phyloP scores from a whole-genome alignment of 2,888 invertebrate genomes.

The Nephrotoma flavescens region DNA sequence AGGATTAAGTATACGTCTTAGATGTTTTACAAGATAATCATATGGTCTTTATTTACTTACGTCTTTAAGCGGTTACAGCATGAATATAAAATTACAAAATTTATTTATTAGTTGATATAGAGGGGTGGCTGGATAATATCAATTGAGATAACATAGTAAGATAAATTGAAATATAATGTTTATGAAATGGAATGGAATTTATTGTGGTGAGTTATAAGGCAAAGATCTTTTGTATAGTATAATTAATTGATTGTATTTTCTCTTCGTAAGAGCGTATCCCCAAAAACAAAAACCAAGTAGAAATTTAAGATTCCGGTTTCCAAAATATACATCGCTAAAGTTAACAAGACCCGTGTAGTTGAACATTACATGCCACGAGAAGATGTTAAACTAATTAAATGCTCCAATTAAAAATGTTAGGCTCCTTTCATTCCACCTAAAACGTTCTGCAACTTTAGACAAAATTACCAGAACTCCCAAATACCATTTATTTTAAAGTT shows the following conservation, averaged over 20 bases:
- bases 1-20: background rate
- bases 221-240: background rate
- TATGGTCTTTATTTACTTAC: background rate
- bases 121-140: background rate
- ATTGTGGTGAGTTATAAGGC: background rate
- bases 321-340: no score
- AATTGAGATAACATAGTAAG: background rate
- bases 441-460: no score
- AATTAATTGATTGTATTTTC: background rate
- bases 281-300: no score
- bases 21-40: background rate
- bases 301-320: no score
- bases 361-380: no score
- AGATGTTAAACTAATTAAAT: no score
- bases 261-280: no score
- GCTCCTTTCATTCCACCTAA: no score
- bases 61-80: background rate
- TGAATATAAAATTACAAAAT: background rate
- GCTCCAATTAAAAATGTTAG: no score
- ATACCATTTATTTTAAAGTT: no score
- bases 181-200: background rate
- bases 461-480: no score
- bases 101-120: background rate
- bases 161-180: background rate
- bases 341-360: no score